phyloP scores from a whole-genome alignment of 2,888 invertebrate genomes.

The Meteorus colon region DNA sequence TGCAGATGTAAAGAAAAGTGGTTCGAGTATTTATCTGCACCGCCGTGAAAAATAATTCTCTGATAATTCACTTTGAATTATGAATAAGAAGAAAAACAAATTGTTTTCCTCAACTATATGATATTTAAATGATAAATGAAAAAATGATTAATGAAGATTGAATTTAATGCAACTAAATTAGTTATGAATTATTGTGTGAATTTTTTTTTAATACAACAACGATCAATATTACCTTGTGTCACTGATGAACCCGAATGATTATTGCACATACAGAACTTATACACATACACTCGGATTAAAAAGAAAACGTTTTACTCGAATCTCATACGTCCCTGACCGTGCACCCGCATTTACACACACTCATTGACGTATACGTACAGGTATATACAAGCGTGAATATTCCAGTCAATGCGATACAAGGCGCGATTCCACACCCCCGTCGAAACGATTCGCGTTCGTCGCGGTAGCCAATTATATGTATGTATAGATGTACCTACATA shows the following conservation, averaged over 20 bases:
- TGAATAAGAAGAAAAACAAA: not conserved
- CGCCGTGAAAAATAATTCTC: not conserved
- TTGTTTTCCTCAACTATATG: no score
- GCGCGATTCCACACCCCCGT: constrained; percentile 3
- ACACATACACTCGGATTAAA: not conserved
- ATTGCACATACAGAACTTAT: not conserved
- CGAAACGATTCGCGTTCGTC: constrained; percentile 23
- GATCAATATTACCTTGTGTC: constrained; percentile 18
- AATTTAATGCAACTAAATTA: no score
- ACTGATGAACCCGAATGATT: constrained; percentile 2
- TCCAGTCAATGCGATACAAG: constrained; percentile 2
- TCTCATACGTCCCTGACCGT: constrained; percentile 26
- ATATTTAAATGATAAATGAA: no score
- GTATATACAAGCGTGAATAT: not conserved
- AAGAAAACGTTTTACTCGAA: not conserved
- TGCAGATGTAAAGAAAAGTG: not conserved
- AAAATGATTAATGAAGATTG: no score
- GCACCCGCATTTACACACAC: constrained; percentile 18
- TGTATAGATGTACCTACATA: not conserved
- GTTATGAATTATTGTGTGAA: not conserved
- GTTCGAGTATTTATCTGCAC: constrained; percentile 12
- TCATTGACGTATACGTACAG: not conserved
- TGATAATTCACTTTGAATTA: not conserved
- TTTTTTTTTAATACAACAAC: not conserved
- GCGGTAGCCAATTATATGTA: constrained; percentile 15